A percentile compares a stretch with the other conserved stretches of the same genome.
phyloP scores from a whole-genome alignment of 2,888 invertebrate species.

The Cataglyphis rosenhaueri region DNA sequence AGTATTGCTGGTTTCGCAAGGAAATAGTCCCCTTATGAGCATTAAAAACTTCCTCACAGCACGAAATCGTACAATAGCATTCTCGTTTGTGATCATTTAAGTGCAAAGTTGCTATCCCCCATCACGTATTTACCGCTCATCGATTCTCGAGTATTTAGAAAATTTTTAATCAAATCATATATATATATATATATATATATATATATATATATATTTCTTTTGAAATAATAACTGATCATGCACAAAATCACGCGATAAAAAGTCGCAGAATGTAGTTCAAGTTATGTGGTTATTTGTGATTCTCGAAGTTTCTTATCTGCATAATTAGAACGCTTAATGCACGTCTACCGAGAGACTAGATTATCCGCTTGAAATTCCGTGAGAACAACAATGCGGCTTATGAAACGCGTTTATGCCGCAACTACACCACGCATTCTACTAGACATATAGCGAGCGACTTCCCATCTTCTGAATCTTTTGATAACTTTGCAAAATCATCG shows the following conservation, averaged over 20 bases:
- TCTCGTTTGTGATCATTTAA: constrained; percentile 1
- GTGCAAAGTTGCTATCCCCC: constrained; percentile 4
- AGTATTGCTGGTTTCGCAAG: neutral
- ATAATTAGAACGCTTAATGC: constrained; percentile 24
- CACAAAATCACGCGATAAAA: neutral
- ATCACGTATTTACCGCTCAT: neutral
- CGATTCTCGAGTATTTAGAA: neutral
- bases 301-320: constrained; percentile 26
- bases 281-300: constrained; percentile 4
- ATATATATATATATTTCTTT: neutral
- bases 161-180: neutral
- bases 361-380: constrained; percentile 21
- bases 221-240: neutral
- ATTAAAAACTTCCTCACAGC: constrained; percentile 16
- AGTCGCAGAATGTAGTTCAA: neutral
- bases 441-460: neutral
- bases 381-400: constrained; percentile 22
- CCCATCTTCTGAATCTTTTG: neutral
- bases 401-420: neutral
- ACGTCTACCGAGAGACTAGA: constrained; percentile 15
- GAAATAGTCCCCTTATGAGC: constrained; percentile 31
- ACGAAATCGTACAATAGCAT: neutral
- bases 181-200: neutral
- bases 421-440: neutral
- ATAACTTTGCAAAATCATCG: neutral